These are phyloP conservation scores for Acipenser oxyrinchus DNA, from an alignment of 2,797 vertebrate species.

Conservation along the genomic window DNA sequence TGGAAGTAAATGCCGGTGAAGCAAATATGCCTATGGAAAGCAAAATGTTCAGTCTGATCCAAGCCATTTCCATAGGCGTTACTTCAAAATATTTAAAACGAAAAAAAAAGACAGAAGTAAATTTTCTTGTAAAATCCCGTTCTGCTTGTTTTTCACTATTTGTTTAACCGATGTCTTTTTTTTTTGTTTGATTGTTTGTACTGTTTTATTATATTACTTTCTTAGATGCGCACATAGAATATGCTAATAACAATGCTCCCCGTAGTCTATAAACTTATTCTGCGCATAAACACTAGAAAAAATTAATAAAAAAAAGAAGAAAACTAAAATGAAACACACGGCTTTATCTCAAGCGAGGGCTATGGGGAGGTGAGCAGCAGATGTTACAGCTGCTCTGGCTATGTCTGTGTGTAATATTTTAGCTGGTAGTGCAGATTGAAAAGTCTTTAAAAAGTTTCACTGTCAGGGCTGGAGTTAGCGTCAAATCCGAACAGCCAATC, in stretches of 20 bases:
- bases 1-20: constrained; percentile 44
- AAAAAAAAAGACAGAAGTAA: neutral
- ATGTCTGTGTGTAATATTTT: constrained; percentile 20
- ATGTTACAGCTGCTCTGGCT: constrained; percentile 39
- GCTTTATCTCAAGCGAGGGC: constrained; percentile 9
- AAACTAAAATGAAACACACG: neutral
- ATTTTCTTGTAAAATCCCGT: neutral
- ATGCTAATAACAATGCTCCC: constrained; percentile 24
- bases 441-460: constrained; percentile 60
- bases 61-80: constrained; percentile 57
- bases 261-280: constrained; percentile 34
- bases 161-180: too few relatives aligned
- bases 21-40: constrained; percentile 51
- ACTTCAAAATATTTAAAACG: constrained; percentile 5
- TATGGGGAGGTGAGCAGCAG: constrained; percentile 33
- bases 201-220: too few relatives aligned
- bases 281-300: constrained; percentile 10
- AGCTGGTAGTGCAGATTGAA: constrained; percentile 36
- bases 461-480: constrained; percentile 49
- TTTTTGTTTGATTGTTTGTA: too few relatives aligned
- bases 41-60: constrained; percentile 60
- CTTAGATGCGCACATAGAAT: too few relatives aligned
- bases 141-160: neutral
- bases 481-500: constrained; percentile 65
- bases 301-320: constrained; percentile 6